A percentile compares a stretch with the other conserved stretches of the same genome.
phyloP scores from a whole-genome alignment of 2,888 invertebrate genomes.

The Ochropacha duplaris region DNA sequence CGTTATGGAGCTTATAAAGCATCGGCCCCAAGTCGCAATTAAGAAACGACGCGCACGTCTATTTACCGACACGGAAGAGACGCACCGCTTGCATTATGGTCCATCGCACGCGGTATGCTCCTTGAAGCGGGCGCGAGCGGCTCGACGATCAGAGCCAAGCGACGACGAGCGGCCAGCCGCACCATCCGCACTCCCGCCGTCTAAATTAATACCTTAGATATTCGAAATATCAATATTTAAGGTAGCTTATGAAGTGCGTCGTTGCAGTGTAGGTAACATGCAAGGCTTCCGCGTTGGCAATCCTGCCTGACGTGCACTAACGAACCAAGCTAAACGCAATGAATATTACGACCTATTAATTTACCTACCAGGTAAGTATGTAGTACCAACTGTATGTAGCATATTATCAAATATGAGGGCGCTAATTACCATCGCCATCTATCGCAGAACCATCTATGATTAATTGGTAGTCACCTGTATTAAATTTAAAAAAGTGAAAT shows the following conservation, averaged over 20 bases:
- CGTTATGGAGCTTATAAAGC: slow-evolving; percentile 82
- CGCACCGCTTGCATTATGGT: slow-evolving; percentile 73
- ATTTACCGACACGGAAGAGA: slow-evolving; percentile 81
- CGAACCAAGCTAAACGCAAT: slow-evolving; percentile 55
- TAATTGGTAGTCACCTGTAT: too few species aligned
- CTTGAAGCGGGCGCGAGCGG: slow-evolving; percentile 40
- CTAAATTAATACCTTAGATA: slow-evolving; percentile 81
- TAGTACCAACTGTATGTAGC: too few species aligned
- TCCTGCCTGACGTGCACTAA: slow-evolving; percentile 50
- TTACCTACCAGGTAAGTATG: slow-evolving; percentile 30
- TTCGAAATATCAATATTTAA: slow-evolving; percentile 79
- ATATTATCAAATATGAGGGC: too few species aligned
- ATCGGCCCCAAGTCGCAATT: slow-evolving; percentile 77
- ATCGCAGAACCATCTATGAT: too few species aligned
- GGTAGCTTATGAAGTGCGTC: slow-evolving; percentile 70
- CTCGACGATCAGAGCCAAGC: slow-evolving; percentile 58
- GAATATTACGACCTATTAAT: slow-evolving; percentile 41
- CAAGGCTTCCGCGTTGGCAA: slow-evolving; percentile 75
- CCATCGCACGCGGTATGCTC: slow-evolving; percentile 59
- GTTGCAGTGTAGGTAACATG: slow-evolving; percentile 56
- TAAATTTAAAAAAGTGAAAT: too few species aligned
- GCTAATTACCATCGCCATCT: too few species aligned
- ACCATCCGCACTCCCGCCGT: slow-evolving; percentile 19
- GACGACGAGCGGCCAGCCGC: slow-evolving; percentile 27
- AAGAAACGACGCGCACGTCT: slow-evolving; percentile 77